Conservation (phyloP, 2,888 invertebrate genomes). For the Sycophila texana region DNA sequence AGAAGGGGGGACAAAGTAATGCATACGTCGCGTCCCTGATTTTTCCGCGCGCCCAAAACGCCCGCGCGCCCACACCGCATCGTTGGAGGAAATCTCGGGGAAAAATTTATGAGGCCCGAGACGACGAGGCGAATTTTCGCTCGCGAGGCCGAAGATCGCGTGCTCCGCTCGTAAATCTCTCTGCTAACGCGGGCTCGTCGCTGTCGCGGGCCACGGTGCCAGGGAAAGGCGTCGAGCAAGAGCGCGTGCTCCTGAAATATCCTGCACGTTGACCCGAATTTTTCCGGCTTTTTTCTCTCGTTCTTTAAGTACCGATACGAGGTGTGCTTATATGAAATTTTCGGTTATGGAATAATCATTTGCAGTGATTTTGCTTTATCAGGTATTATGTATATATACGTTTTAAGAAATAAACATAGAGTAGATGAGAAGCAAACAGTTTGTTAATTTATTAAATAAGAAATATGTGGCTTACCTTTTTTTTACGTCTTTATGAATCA, state of each 20-base stretch:
- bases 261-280: conserved; percentile 10
- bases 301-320: no score
- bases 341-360: no score
- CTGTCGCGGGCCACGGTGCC: background rate
- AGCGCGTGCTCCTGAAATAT: conserved; percentile 25
- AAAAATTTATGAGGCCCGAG: conserved; percentile 39
- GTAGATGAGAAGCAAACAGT: no score
- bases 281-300: background rate
- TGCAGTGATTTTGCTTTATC: no score
- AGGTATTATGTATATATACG: no score
- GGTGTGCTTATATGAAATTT: no score
- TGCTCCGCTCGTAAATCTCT: conserved; percentile 40
- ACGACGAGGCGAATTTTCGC: conserved; percentile 13
- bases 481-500: no score
- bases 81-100: background rate
- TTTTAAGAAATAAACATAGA: no score
- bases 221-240: conserved; percentile 4
- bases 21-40: no score
- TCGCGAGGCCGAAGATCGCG: conserved; percentile 31
- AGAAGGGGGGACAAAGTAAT: no score
- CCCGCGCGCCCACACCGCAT: background rate
- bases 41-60: conserved; percentile 4
- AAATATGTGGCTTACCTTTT: no score
- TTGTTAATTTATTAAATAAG: no score
- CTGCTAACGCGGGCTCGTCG: conserved; percentile 9